These are phyloP conservation scores for Lindbergichthys nudifrons DNA, from an alignment of 2,797 vertebrate genomes.

Conservation along the genomic window DNA sequence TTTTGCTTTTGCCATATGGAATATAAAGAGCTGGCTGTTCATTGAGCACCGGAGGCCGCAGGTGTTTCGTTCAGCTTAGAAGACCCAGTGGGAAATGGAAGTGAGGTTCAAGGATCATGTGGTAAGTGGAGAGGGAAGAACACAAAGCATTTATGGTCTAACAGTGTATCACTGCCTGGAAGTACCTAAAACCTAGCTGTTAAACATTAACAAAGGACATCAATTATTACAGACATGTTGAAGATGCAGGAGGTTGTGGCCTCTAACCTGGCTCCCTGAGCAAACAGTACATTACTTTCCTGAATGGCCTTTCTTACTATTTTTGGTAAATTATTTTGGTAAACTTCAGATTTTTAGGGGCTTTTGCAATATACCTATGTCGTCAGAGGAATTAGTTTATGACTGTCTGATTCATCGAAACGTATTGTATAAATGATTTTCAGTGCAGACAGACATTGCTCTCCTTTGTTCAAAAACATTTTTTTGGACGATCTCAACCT, in stretches of 20 bases:
- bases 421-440: neutral
- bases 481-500: neutral
- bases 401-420: neutral
- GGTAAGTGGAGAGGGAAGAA: slow-evolving; percentile 75
- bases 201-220: neutral
- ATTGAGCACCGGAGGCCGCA: slow-evolving; percentile 55
- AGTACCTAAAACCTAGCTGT: neutral
- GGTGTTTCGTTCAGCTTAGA: slow-evolving; percentile 65
- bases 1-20: slow-evolving; percentile 54
- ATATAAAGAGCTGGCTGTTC: slow-evolving; percentile 47
- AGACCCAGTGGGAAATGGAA: slow-evolving; percentile 79
- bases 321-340: neutral
- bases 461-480: neutral
- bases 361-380: neutral
- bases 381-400: neutral
- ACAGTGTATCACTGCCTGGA: neutral
- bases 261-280: neutral
- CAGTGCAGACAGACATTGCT: neutral
- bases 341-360: neutral
- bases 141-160: neutral
- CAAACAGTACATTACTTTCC: neutral
- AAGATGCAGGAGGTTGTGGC: neutral
- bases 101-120: slow-evolving; percentile 84
- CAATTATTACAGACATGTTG: neutral
- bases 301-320: neutral